phyloP scores from a whole-genome alignment of 2,113 vertebrate genomes.

The Erythrolamprus reginae region DNA sequence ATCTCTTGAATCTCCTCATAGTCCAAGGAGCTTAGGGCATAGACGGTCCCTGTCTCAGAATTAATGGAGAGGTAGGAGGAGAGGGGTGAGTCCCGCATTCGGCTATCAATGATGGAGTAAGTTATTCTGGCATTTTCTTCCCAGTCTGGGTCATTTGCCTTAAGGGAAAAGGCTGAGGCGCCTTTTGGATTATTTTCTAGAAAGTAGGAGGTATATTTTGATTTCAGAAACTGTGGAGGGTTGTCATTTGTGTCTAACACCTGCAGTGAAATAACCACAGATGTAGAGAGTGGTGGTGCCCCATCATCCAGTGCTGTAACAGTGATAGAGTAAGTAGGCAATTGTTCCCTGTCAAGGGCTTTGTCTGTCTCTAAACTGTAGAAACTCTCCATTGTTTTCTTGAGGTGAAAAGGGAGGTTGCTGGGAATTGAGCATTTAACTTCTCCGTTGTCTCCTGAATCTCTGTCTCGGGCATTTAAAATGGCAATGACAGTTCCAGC shows the following conservation, averaged over 20 bases:
- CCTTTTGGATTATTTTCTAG: slow-evolving; percentile 62
- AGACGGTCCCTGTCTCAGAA: background rate
- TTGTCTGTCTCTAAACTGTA: slow-evolving; percentile 66
- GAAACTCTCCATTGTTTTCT: slow-evolving; percentile 66
- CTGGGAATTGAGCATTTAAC: slow-evolving; percentile 63
- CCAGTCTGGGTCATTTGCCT: slow-evolving; percentile 60
- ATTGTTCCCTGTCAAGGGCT: slow-evolving; percentile 60
- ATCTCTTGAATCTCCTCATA: background rate
- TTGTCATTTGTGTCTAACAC: slow-evolving; percentile 65
- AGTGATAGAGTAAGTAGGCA: slow-evolving; percentile 61
- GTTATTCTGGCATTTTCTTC: slow-evolving; percentile 57
- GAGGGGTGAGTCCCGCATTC: background rate
- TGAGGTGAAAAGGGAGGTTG: slow-evolving; percentile 62
- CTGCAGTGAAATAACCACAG: slow-evolving; percentile 39
- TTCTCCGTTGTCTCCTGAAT: slow-evolving; percentile 72
- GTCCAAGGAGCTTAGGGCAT: background rate
- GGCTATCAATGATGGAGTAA: slow-evolving; percentile 56
- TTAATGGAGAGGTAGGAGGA: slow-evolving; percentile 60
- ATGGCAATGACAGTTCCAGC: slow-evolving; percentile 67
- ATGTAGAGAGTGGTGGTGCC: slow-evolving; percentile 50
- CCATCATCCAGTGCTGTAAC: slow-evolving; percentile 63
- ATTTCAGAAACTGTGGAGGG: slow-evolving; percentile 47
- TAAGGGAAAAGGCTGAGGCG: slow-evolving; percentile 53
- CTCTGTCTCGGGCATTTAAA: slow-evolving; percentile 69
- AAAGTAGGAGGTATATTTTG: slow-evolving; percentile 49